phyloP scores from a whole-genome alignment of 2,888 invertebrate species.

The Temnothorax ravouxi region DNA sequence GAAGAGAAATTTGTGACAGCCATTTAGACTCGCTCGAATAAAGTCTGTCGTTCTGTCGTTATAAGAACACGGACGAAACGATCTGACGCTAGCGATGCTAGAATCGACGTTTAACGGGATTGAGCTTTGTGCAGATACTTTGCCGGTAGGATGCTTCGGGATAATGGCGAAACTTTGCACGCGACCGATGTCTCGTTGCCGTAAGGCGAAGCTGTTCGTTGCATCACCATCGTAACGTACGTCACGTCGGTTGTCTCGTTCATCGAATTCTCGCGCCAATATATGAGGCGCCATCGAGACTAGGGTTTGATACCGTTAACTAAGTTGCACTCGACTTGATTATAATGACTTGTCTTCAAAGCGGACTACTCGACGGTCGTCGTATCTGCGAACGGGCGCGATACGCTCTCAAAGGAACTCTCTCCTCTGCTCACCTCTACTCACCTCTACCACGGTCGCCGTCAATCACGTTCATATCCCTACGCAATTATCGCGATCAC shows the following conservation, averaged over 20 bases:
- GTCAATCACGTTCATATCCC: conserved; percentile 45
- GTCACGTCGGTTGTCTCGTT: conserved; percentile 49
- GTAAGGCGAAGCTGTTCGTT: conserved; percentile 36
- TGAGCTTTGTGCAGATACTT: conserved; percentile 36
- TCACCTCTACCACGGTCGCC: conserved; percentile 31
- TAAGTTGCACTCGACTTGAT: conserved; percentile 80
- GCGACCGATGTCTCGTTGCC: conserved; percentile 36
- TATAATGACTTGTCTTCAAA: conserved; percentile 80
- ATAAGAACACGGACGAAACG: background rate
- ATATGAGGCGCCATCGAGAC: conserved; percentile 64
- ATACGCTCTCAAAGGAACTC: conserved; percentile 68
- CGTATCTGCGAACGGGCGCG: conserved; percentile 53
- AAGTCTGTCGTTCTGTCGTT: background rate
- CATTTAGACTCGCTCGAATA: background rate
- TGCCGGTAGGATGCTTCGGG: background rate
- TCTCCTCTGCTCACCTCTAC: conserved; percentile 18
- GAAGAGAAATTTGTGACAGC: background rate
- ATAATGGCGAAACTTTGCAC: conserved; percentile 57
- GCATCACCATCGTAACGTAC: conserved; percentile 56
- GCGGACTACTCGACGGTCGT: conserved; percentile 66
- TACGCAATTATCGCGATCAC: conserved; percentile 44
- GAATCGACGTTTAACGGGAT: conserved; percentile 33
- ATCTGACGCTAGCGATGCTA: background rate
- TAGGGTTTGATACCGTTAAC: conserved; percentile 77
- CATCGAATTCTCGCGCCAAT: conserved; percentile 39